Base-by-base conservation (phyloP, 2,888 invertebrate species). In the Tachina grossa region DNA sequence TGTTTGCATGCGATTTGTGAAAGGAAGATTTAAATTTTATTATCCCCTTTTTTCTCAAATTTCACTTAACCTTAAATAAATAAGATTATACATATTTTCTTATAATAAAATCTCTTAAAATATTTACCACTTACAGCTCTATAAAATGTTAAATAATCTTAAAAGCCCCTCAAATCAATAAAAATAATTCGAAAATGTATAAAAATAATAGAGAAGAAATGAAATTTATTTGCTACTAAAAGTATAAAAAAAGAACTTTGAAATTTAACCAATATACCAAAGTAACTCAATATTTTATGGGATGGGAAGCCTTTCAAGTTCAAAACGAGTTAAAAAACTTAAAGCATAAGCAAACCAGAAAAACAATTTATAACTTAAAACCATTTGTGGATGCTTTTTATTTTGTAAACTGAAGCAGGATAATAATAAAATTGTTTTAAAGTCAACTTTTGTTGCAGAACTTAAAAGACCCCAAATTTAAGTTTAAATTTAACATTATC, bases 91-190 rank as follows among this genome's bases (percentile, higher is more conserved):
- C 43, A 43, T 55, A 45, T 5, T 10, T 49, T 9, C 9, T 22
- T 4, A n/a, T 49, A 53, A 16, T 41, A 51, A 51, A 51, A 41
- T 8, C 41, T 9, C 10, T 43, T 51, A 16, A 57, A 71, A 55
- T 31, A 45, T 22, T n/a, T 71, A 74, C 39, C 19, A 13, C 65
- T 76, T 76, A 55, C 39, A 57, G 19, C 53, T 57, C 13, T 57
- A 66, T 76, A 57, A 55, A 66, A 57, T 39, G 4, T 19, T 55
- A 22, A 76, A 65, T 65, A 76, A 31, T 76, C 65, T 65, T 45
- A 31, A 76, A 55, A 16, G 57, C 22, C 47, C 65, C 55, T 19
- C 47, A 55, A 76, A 76, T 66, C 45, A 39, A 76, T 66, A 57
- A 76, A 66, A 55, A 16, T 61, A 43, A 43, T 11, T 16, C 16